phyloP scores from a whole-genome alignment of 2,113 vertebrate species.

The Etia nguti region DNA sequence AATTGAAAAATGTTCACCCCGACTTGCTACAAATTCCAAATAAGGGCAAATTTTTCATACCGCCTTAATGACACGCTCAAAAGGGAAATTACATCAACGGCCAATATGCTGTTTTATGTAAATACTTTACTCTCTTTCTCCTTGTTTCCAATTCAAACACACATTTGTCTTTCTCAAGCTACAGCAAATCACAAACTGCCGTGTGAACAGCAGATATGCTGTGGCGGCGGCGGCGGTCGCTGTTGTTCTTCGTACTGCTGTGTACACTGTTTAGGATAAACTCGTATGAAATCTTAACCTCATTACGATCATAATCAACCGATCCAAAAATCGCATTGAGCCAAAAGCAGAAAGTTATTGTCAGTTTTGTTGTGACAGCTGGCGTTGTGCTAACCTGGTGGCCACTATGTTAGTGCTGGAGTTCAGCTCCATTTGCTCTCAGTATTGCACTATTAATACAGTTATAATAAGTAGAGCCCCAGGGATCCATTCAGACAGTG shows the following conservation, averaged over 20 bases:
- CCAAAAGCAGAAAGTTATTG: background rate
- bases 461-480: slow-evolving; percentile 1
- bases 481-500: background rate
- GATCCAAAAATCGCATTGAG: background rate
- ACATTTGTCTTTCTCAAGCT: background rate
- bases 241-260: background rate
- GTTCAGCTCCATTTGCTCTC: slow-evolving; percentile 23
- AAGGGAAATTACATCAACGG: background rate
- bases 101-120: slow-evolving; percentile 3
- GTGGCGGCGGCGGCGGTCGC: background rate
- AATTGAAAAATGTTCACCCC: background rate
- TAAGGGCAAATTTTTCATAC: background rate
- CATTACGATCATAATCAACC: background rate
- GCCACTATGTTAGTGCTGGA: background rate
- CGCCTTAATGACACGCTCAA: background rate
- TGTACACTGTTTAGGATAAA: background rate
- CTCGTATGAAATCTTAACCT: background rate
- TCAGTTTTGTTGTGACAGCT: background rate
- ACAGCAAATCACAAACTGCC: background rate
- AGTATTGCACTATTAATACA: slow-evolving; percentile 26
- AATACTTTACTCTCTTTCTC: background rate
- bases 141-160: background rate
- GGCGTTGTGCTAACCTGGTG: background rate
- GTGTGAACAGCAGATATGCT: background rate
- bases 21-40: background rate